phyloP scores from a whole-genome alignment of 2,797 vertebrate species.

The Labroides dimidiatus region DNA sequence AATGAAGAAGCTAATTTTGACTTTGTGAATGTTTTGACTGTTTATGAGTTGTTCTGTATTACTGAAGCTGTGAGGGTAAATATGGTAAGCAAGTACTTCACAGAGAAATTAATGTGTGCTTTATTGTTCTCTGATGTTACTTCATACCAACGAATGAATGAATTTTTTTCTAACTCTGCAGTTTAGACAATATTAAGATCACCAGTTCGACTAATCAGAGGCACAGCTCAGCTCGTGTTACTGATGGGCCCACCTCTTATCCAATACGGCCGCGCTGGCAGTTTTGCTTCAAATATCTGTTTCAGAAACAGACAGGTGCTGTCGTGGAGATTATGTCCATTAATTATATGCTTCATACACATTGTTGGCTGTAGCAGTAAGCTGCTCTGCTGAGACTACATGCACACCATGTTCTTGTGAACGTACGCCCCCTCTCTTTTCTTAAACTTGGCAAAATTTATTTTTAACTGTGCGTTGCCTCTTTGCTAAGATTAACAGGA shows the following conservation, averaged over 20 bases:
- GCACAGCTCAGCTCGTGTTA: no score
- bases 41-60: not conserved
- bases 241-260: no score
- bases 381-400: not conserved
- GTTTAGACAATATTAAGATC: no score
- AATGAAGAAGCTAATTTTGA: conserved; percentile 7
- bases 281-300: no score
- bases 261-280: no score
- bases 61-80: conserved; percentile 3
- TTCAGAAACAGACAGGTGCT: no score
- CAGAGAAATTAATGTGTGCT: not conserved
- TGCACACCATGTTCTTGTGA: no score
- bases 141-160: no score
- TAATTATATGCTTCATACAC: no score
- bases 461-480: not conserved
- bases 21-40: conserved; percentile 23
- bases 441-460: not conserved
- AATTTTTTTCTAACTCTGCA: no score
- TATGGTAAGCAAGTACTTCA: not conserved
- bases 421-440: not conserved
- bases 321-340: no score
- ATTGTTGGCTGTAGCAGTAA: not conserved
- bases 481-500: conserved; percentile 29
- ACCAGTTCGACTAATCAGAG: no score
- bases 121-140: not conserved